Evolutionary conservation across 2,888 invertebrate genomes (phyloP).

Genomic region (Sipha maydis): DNA sequence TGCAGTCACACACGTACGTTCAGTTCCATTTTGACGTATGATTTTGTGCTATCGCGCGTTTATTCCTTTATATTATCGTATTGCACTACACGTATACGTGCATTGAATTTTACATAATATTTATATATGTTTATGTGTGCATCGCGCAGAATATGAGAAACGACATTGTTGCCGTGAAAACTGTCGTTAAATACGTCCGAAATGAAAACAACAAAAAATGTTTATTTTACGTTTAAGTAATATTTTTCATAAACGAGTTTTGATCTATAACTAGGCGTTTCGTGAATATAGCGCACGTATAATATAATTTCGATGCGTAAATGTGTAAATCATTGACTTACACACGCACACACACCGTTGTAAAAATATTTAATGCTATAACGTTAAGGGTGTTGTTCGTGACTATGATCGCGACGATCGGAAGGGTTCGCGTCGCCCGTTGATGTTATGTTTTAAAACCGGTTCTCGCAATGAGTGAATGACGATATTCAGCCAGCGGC

Average conservation of each 20-base stretch:
- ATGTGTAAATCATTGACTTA: background rate
- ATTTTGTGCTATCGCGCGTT: no score
- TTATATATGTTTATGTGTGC: background rate
- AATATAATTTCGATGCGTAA: background rate
- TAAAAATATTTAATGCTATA: background rate
- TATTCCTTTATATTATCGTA: no score
- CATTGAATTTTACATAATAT: background rate
- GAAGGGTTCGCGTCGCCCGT: background rate
- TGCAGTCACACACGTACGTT: background rate
- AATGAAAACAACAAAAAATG: background rate
- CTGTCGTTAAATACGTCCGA: background rate
- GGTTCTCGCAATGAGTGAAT: background rate
- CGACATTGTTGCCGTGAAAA: background rate
- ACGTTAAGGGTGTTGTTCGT: background rate
- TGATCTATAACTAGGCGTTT: background rate
- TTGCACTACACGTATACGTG: no score
- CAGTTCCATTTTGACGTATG: no score
- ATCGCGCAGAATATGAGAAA: background rate
- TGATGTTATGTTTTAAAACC: background rate
- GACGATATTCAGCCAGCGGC: background rate
- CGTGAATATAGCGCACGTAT: background rate
- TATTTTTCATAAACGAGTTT: slow-evolving; percentile 36
- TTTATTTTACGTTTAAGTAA: background rate
- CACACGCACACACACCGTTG: background rate
- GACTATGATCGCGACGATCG: background rate